phyloP scores from a whole-genome alignment of 2,113 vertebrate genomes.

The Periophthalmus modestus region DNA sequence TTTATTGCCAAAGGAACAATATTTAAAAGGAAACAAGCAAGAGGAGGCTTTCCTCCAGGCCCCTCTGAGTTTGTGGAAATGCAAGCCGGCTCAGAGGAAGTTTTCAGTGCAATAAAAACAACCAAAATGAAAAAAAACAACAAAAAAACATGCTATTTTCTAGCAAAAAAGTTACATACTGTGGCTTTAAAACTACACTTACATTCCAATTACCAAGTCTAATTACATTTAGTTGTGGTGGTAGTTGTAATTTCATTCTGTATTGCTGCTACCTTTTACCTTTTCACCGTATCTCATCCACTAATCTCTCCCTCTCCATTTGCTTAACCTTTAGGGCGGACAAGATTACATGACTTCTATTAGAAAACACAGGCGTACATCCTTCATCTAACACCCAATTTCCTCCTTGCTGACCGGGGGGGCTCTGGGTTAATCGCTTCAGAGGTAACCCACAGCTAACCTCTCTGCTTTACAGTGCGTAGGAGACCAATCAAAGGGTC shows the following conservation, averaged over 20 bases:
- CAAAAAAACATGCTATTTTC: too few species aligned
- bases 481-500: constrained; percentile 62
- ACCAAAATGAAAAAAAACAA: too few species aligned
- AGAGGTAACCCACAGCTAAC: constrained; percentile 51
- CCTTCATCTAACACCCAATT: constrained; percentile 52
- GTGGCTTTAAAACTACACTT: too few species aligned
- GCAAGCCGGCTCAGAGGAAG: too few species aligned
- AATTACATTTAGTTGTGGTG: background rate
- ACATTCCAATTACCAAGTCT: background rate
- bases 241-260: background rate
- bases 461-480: constrained; percentile 51
- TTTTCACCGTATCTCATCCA: background rate
- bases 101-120: too few species aligned
- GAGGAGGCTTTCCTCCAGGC: too few species aligned
- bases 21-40: too few species aligned
- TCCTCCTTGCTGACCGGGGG: constrained; percentile 22
- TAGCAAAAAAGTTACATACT: too few species aligned
- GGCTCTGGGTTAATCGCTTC: constrained; percentile 57
- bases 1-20: too few species aligned
- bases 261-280: background rate
- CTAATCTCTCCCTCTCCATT: constrained; percentile 11
- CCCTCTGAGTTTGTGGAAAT: too few species aligned
- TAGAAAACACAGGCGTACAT: constrained; percentile 42
- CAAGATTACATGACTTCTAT: constrained; percentile 32
- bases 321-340: constrained; percentile 28